A percentile compares a stretch with the other conserved stretches of the same genome.
These are phyloP conservation scores for Drosophila ohnishii DNA, from an alignment of 1,140 invertebrate species.

Conservation along the genomic window DNA sequence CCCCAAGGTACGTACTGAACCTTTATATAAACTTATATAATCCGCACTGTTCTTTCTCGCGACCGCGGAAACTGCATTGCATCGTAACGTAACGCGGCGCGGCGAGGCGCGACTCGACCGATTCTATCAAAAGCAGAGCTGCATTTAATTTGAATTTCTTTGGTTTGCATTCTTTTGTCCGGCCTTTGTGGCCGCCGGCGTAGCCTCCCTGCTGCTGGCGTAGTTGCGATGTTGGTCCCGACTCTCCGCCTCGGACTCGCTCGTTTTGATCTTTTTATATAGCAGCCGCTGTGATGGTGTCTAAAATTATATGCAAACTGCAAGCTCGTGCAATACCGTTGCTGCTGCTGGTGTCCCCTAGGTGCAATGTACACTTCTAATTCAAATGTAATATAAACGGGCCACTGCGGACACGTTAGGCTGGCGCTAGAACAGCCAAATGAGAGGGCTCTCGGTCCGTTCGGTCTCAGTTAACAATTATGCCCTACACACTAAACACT, in stretches of 20 bases:
- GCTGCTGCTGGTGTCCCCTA: constrained; percentile 48
- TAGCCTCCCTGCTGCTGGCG: constrained; percentile 27
- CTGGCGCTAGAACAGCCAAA: constrained; percentile 32
- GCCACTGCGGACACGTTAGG: constrained; percentile 42
- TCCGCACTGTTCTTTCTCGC: constrained; percentile 18
- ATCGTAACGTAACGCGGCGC: constrained; percentile 8
- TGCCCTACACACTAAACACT: neutral
- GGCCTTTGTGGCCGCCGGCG: constrained; percentile 58
- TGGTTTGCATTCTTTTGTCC: constrained; percentile 69
- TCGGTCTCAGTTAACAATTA: neutral
- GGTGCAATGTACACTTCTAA: constrained; percentile 78
- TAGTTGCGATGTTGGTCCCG: constrained; percentile 8
- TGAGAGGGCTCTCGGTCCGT: constrained; percentile 20
- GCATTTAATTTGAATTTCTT: constrained; percentile 76
- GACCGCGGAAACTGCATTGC: constrained; percentile 19
- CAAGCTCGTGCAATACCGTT: constrained; percentile 34
- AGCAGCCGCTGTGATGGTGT: constrained; percentile 61
- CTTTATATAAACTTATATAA: constrained; percentile 60
- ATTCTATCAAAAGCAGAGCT: constrained; percentile 75
- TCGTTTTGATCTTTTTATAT: constrained; percentile 70
- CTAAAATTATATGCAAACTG: constrained; percentile 73
- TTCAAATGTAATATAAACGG: constrained; percentile 74
- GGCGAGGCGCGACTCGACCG: constrained; percentile 53
- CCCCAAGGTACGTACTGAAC: constrained; percentile 22
- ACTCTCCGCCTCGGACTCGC: constrained; percentile 39